Evolutionary conservation across 2,888 invertebrate species (phyloP).

Genomic region (Mycalesis mineus): DNA sequence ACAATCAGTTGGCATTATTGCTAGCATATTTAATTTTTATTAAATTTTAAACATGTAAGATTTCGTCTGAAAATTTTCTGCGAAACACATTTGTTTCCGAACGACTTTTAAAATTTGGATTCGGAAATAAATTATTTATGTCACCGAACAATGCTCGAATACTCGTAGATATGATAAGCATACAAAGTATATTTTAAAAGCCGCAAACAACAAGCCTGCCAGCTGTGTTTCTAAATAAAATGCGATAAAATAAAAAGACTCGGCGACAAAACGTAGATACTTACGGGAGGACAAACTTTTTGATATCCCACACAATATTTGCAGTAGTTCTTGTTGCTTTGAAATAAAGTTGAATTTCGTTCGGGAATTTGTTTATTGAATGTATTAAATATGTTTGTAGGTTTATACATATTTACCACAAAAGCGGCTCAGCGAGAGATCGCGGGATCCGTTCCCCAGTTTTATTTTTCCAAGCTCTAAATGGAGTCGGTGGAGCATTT

Average conservation of each 20-base stretch:
- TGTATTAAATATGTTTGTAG: constrained; percentile 36
- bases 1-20: too few relatives aligned
- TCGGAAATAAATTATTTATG: constrained; percentile 14
- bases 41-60: too few relatives aligned
- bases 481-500: constrained; percentile 79
- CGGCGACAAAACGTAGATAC: constrained; percentile 72
- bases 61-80: too few relatives aligned
- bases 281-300: constrained; percentile 53
- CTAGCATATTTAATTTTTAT: too few relatives aligned
- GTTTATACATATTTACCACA: constrained; percentile 78
- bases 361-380: neutral
- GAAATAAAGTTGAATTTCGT: constrained; percentile 23
- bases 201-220: constrained; percentile 67
- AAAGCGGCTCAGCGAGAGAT: constrained; percentile 76
- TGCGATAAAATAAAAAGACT: constrained; percentile 75
- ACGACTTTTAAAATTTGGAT: neutral
- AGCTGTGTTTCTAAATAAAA: constrained; percentile 75
- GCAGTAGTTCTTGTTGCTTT: constrained; percentile 3
- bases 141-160: constrained; percentile 16
- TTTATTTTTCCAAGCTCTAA: constrained; percentile 79
- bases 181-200: constrained; percentile 43
- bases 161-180: constrained; percentile 32
- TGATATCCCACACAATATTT: constrained; percentile 12
- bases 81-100: neutral
- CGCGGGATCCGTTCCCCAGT: constrained; percentile 72